Conservation (phyloP, 2,797 vertebrate genomes). For the Podargus strigoides region DNA sequence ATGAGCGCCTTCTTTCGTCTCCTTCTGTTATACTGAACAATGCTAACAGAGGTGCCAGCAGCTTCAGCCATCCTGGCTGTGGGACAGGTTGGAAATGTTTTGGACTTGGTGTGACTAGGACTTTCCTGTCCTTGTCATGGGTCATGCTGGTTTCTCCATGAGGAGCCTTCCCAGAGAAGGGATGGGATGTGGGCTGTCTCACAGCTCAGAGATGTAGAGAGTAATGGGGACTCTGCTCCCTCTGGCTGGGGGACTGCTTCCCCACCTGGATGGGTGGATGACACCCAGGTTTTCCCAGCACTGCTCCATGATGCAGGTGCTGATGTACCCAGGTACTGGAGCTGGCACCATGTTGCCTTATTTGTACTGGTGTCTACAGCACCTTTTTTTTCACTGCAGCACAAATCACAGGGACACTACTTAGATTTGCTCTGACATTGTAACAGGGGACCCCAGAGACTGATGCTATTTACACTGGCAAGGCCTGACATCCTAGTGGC, state of each 20-base stretch:
- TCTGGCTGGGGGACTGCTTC: accelerated
- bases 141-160: not conserved
- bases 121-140: not conserved
- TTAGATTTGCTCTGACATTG: constrained; percentile 38
- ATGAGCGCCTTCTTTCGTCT: not conserved
- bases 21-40: not conserved
- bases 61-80: not conserved
- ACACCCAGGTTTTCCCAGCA: not conserved
- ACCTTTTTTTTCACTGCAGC: not conserved
- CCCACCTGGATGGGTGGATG: accelerated
- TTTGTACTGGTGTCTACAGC: not conserved
- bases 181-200: not conserved
- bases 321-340: accelerated
- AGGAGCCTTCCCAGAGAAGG: not conserved
- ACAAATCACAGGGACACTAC: not conserved
- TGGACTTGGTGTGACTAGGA: not conserved
- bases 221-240: accelerated
- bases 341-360: accelerated
- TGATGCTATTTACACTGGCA: constrained; percentile 1
- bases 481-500: not conserved
- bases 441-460: not conserved
- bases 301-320: accelerated
- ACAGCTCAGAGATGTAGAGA: not conserved
- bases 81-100: not conserved
- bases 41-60: not conserved